A percentile compares a stretch with the other conserved stretches of the same genome.
Evolutionary conservation across 2,113 vertebrate genomes (phyloP).

Genomic region (Sinocyclocheilus rhinocerous): DNA sequence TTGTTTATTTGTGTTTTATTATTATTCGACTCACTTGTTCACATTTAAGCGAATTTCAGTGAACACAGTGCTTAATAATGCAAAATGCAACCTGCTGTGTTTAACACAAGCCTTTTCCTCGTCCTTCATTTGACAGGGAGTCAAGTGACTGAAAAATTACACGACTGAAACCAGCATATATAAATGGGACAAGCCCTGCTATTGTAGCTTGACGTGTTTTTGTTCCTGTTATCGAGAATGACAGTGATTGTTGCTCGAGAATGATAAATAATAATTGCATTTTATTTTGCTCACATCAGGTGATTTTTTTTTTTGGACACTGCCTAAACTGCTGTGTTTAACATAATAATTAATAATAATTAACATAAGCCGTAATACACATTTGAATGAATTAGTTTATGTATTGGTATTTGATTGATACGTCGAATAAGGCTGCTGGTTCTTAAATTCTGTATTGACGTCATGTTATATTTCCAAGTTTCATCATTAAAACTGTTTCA

Average conservation of each 20-base stretch:
- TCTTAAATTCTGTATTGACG: not conserved
- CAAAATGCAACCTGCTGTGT: slow-evolving; percentile 55
- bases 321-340: no score
- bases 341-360: no score
- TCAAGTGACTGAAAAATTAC: slow-evolving; percentile 63
- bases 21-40: not conserved
- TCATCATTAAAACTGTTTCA: not conserved
- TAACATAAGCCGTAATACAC: no score
- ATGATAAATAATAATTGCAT: slow-evolving; percentile 19
- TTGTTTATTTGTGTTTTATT: not conserved
- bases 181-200: slow-evolving; percentile 40
- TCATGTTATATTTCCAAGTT: not conserved
- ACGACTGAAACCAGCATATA: slow-evolving; percentile 41
- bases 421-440: not conserved
- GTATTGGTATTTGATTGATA: not conserved
- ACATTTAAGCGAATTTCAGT: not conserved
- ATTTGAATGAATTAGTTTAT: not conserved
- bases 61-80: slow-evolving; percentile 2
- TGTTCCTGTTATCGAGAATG: slow-evolving; percentile 24
- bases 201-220: slow-evolving; percentile 25
- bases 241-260: slow-evolving; percentile 43
- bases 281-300: not conserved
- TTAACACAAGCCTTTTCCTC: slow-evolving; percentile 71
- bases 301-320: not conserved
- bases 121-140: slow-evolving; percentile 68